A percentile compares a stretch with the other conserved stretches of the same genome.
Evolutionary conservation across 2,888 invertebrate species (phyloP).

Genomic region (Dryadula phaetusa): DNA sequence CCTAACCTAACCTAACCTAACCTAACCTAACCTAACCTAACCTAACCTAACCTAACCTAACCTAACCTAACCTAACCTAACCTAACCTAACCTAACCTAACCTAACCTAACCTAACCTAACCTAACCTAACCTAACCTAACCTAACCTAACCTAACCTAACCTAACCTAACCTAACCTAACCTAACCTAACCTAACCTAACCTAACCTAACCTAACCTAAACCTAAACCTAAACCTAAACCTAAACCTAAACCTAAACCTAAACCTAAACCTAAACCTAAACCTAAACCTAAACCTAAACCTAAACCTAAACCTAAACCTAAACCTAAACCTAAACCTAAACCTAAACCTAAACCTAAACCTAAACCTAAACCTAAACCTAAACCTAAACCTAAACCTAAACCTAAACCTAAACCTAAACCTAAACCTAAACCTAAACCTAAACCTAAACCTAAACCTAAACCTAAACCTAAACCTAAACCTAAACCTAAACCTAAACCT

Average conservation of each 20-base stretch:
- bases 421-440: constrained; percentile 16
- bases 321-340: constrained; percentile 20
- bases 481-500: constrained; percentile 28
- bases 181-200: constrained; percentile 20
- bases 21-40: no score
- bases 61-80: no score
- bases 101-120: no score
- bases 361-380: constrained; percentile 6
- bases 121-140: no score
- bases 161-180: constrained; percentile 10
- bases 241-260: constrained; percentile 28
- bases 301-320: constrained; percentile 32
- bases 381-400: constrained; percentile 7
- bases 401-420: constrained; percentile 1
- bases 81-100: no score
- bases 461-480: constrained; percentile 19
- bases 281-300: constrained; percentile 30
- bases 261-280: constrained; percentile 20
- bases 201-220: constrained; percentile 21
- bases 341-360: constrained; percentile 12
- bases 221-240: background rate
- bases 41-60: no score
- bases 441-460: constrained; percentile 23
- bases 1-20: no score
- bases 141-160: constrained; percentile 26